Evolutionary conservation across 2,797 vertebrate genomes (phyloP), one percentile per base, ranked within the genome.

Genomic region (Pipistrellus nathusii): DNA sequence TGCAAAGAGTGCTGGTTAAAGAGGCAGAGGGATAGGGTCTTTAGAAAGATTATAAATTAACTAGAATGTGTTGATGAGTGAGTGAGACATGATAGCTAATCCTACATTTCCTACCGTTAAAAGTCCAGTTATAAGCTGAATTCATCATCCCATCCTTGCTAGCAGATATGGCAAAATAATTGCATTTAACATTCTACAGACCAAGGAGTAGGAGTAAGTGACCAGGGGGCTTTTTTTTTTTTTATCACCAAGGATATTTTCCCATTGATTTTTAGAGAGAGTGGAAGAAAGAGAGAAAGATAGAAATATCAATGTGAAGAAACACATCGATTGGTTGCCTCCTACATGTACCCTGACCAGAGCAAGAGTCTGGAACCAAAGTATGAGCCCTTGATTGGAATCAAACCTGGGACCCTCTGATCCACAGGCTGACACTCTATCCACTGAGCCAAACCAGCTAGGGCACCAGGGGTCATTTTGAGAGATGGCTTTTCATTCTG

Each of bases 41-140:
- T 78, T 51, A 73, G 64, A 91, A 90, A 78, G 55, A 85, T 23
- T 85, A 55, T 68, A 46, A 72, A n/a, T 88, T 80, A 82, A 44
- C 6, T 5, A 51, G 44, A 90, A 68, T 73, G 32, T 84, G 81
- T 69, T 25, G 88, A 64, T 32, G 27, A 88, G 6, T 32, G 27
- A 88, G 6, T 86, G 53, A 84, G 11, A 41, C 48, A 84, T 15
- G 51, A 66, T 4, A 51, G 25, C 44, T 71, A 46, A 85, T 64
- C 23, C 62, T 69, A 35, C 3, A 32, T 25, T 62, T 62, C n/a
- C 38, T 6, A 68, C 27, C 13, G 23, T 75, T 44, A 78, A 44
- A 87, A 90, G 30, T 85, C 4, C 73, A 38, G 20, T 38, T 27
- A 59, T 17, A 15, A 41, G 62, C n/a, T 85, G 66, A 85, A 17